Evolutionary conservation across 2,113 vertebrate species (phyloP).

Genomic region (Pedetes capensis): DNA sequence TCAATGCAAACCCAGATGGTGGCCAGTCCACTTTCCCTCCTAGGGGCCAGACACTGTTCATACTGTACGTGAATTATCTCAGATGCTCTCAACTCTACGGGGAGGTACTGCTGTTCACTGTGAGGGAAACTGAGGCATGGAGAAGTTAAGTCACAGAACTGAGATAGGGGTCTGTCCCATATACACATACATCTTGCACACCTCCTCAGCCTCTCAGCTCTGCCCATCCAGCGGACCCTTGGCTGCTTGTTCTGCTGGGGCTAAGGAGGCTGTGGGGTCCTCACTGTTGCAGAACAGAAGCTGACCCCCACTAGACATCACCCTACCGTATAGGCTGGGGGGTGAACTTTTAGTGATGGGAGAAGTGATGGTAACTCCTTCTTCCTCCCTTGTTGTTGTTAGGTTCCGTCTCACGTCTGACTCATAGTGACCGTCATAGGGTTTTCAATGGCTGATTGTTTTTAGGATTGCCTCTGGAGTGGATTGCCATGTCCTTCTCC

Average conservation of each 20-base stretch:
- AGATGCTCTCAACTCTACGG: background rate
- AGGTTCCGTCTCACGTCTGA: too few relatives aligned
- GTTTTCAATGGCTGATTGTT: too few relatives aligned
- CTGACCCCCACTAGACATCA: too few relatives aligned
- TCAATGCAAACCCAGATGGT: background rate
- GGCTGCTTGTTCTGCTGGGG: background rate
- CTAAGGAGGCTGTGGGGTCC: background rate
- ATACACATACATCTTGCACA: rapidly evolving
- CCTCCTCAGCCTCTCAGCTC: background rate
- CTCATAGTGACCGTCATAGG: too few relatives aligned
- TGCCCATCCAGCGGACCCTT: background rate
- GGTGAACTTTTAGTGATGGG: background rate
- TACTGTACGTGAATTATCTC: background rate
- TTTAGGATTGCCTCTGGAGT: too few relatives aligned
- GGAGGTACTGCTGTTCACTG: background rate
- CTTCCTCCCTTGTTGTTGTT: too few relatives aligned
- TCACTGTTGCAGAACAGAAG: background rate
- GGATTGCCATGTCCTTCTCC: too few relatives aligned
- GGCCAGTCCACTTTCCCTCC: background rate
- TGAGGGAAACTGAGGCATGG: background rate
- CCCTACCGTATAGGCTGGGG: too few relatives aligned
- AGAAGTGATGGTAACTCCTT: background rate
- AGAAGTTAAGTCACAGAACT: background rate
- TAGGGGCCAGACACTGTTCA: background rate
- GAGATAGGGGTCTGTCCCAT: background rate